Evolutionary conservation across 2,113 vertebrate species (phyloP).

Genomic region (Eudyptes chrysolophus): DNA sequence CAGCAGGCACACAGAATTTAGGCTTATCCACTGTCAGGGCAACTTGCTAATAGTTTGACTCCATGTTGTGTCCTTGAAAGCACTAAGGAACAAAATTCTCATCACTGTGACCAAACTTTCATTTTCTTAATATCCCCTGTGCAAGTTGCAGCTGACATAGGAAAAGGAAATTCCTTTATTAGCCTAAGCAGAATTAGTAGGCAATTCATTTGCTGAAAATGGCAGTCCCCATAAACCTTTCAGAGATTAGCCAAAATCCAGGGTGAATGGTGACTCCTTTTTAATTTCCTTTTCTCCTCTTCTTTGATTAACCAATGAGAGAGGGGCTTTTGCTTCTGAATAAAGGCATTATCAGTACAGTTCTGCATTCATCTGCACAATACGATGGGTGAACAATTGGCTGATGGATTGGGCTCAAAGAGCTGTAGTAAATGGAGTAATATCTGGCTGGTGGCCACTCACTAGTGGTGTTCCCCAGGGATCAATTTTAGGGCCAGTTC

Average conservation of each 20-base stretch:
- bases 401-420: not conserved
- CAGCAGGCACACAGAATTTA: not conserved
- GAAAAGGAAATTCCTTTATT: not conserved
- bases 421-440: not conserved
- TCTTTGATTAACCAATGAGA: not conserved
- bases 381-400: not conserved
- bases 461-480: not conserved
- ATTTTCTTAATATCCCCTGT: not conserved
- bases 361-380: not conserved
- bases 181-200: not conserved
- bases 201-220: not conserved
- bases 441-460: not conserved
- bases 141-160: not conserved
- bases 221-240: not conserved
- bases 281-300: not conserved
- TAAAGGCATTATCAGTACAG: not conserved
- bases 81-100: not conserved
- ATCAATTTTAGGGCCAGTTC: not conserved
- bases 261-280: not conserved
- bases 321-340: not conserved
- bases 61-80: not conserved
- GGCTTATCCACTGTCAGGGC: not conserved
- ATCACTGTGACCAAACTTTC: not conserved
- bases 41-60: not conserved
- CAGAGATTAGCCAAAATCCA: not conserved